These are phyloP conservation scores for Chrysemys picta DNA, from an alignment of 2,113 vertebrate species.

Conservation along the genomic window DNA sequence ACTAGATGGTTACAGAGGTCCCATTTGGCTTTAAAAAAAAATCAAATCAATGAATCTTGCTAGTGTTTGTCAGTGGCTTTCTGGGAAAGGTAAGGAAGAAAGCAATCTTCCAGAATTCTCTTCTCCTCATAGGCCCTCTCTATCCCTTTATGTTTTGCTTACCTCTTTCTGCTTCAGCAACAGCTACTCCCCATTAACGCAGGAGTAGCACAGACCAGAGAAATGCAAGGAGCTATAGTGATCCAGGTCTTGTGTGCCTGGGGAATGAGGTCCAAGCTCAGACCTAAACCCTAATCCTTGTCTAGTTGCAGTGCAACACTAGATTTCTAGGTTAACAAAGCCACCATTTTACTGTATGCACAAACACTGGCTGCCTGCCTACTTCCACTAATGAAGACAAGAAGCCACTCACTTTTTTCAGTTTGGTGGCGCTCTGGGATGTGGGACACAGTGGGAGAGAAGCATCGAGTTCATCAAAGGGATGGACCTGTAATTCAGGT, in stretches of 20 bases:
- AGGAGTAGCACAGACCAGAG: neutral
- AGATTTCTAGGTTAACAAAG: neutral
- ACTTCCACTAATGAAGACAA: neutral
- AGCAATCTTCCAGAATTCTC: neutral
- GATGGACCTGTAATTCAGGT: constrained; percentile 56
- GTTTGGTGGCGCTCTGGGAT: constrained; percentile 56
- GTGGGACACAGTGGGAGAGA: constrained; percentile 54
- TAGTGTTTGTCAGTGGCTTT: neutral
- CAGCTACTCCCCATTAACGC: neutral
- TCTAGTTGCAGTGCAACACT: neutral
- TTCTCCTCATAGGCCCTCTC: neutral
- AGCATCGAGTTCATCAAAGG: constrained; percentile 56
- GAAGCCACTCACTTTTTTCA: constrained; percentile 75
- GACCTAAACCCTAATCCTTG: neutral
- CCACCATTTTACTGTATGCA: neutral
- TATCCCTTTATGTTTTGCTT: neutral
- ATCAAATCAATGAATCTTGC: neutral
- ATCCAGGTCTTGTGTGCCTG: neutral
- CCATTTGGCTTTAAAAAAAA: neutral
- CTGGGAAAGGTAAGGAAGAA: neutral
- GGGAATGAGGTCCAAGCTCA: neutral
- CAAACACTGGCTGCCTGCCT: neutral
- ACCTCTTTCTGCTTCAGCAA: neutral
- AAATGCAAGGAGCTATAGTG: neutral
- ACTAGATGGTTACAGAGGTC: neutral